phyloP scores from a whole-genome alignment of 2,888 invertebrate genomes.

The Dasysyrphus tricinctus region DNA sequence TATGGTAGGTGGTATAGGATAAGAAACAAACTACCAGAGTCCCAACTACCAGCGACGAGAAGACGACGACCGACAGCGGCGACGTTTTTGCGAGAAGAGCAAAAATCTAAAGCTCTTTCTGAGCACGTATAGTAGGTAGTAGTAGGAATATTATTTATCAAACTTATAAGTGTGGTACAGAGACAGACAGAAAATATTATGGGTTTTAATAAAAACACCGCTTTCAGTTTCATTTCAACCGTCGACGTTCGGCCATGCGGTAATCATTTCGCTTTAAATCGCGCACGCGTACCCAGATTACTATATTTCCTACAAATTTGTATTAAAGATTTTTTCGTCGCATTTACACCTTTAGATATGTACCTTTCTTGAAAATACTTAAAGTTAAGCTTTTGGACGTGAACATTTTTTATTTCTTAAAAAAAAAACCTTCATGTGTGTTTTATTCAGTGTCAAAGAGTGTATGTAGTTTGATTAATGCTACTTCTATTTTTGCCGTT shows the following conservation, averaged over 20 bases:
- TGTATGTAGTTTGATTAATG: constrained; percentile 52
- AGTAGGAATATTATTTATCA: constrained; percentile 61
- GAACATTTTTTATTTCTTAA: constrained; percentile 25
- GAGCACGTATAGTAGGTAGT: constrained; percentile 1
- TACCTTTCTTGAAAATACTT: constrained; percentile 1
- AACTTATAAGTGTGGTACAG: constrained; percentile 70
- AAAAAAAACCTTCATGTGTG: constrained; percentile 35
- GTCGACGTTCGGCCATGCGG: constrained; percentile 78
- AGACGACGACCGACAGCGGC: not conserved
- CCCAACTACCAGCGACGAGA: constrained; percentile 18
- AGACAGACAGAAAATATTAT: constrained; percentile 62
- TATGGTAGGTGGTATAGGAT: constrained; percentile 6
- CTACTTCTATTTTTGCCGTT: constrained; percentile 48
- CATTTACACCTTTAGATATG: not conserved
- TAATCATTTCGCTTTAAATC: constrained; percentile 57
- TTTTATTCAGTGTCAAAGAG: constrained; percentile 65
- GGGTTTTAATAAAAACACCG: constrained; percentile 76
- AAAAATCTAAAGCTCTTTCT: constrained; percentile 73
- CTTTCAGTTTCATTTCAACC: constrained; percentile 84
- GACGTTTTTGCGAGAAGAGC: constrained; percentile 59
- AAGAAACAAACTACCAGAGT: constrained; percentile 9
- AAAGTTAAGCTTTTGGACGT: not conserved
- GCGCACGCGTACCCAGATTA: constrained; percentile 60
- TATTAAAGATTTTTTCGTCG: not conserved
- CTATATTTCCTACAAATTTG: constrained; percentile 17